A percentile compares a stretch with the other conserved stretches of the same genome.
These are phyloP conservation scores for Blastobasis lacticolella DNA, from an alignment of 2,888 invertebrate genomes.

Conservation along the genomic window DNA sequence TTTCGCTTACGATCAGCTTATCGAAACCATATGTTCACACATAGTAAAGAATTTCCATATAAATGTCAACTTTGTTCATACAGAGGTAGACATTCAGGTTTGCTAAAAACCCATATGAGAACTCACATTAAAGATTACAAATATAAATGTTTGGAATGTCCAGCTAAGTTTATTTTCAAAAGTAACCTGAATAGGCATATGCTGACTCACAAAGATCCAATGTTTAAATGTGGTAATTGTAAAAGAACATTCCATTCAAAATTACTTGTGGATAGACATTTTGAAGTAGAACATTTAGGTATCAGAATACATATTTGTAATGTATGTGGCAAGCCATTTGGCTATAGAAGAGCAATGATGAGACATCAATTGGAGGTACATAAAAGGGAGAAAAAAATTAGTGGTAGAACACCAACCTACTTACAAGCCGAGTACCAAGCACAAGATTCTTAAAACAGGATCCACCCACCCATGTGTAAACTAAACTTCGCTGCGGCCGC, in stretches of 20 bases:
- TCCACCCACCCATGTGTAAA: no score
- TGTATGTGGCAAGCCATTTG: constrained; percentile 49
- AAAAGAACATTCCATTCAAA: constrained; percentile 36
- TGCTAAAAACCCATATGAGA: constrained; percentile 15
- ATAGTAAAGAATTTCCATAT: constrained; percentile 14
- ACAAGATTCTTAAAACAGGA: neutral
- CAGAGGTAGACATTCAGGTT: constrained; percentile 13
- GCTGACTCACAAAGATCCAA: constrained; percentile 33
- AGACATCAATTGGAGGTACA: constrained; percentile 48
- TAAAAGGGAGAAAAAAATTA: constrained; percentile 17
- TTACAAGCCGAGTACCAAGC: constrained; percentile 12
- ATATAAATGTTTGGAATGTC: constrained; percentile 39
- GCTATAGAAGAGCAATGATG: constrained; percentile 51
- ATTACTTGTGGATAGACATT: constrained; percentile 29
- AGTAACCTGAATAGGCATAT: constrained; percentile 38
- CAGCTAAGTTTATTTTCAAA: constrained; percentile 33
- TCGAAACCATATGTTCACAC: constrained; percentile 26
- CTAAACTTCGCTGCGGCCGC: no score
- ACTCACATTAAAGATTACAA: constrained; percentile 24
- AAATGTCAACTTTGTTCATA: constrained; percentile 17
- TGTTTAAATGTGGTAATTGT: constrained; percentile 36
- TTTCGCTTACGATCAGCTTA: constrained; percentile 34
- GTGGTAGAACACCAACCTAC: constrained; percentile 20
- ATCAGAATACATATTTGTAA: constrained; percentile 39
- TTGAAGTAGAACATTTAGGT: constrained; percentile 39